Base-by-base conservation (phyloP, 2,797 vertebrate genomes). In the Selene dorsalis region DNA sequence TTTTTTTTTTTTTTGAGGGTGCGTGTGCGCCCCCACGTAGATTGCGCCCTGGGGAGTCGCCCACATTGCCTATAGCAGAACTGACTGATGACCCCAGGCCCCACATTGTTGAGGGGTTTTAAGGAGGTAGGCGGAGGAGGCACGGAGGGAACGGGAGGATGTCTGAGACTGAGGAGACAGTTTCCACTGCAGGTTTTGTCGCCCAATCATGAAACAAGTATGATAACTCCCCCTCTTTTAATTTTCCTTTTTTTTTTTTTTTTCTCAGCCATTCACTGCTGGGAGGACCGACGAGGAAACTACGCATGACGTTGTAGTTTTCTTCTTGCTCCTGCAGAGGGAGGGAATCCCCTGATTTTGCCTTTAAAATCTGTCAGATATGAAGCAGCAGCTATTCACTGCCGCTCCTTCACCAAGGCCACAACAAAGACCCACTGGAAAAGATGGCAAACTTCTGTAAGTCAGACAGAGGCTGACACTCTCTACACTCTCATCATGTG, bases 381-480 rank as follows among this genome's bases (percentile, higher is more conserved):
- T 45, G 22, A 39, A 20, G 14, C 5, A 73, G 14, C 65, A 69
- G 67, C 48, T 48, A 11, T 32, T 14, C 11, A 38, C 61, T 82
- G 4, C 43, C 13, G 32, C 16, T 70, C 20, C 35, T 39, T 52
- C 2, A 73, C 71, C 64, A 48, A 45, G 4, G 43, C 28, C 26
- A 2, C 30, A 64, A 0, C 65, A 18, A 3, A 79, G 56, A 72
- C 77, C 38, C 53, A 74, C 32, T 17, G 67, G 58, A 57, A 76
- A 28, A 60, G 1, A 92, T 92, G 93, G 62, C 83, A 28, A 74
- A 60, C 53, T 47, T 79, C 2, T 91, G 93, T 94, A 86, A 93
- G 92, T 90, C 67, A 26, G 7, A n/a, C 10, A 24, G 18, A 9
- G 10, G 7, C 18, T 50, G 24, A 10, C 26, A 18, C 18, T 0